Percentiles rank a stretch among this genome's conserved stretches.
Conservation (phyloP, 2,113 vertebrate genomes). For the Aleadryas rufinucha region DNA sequence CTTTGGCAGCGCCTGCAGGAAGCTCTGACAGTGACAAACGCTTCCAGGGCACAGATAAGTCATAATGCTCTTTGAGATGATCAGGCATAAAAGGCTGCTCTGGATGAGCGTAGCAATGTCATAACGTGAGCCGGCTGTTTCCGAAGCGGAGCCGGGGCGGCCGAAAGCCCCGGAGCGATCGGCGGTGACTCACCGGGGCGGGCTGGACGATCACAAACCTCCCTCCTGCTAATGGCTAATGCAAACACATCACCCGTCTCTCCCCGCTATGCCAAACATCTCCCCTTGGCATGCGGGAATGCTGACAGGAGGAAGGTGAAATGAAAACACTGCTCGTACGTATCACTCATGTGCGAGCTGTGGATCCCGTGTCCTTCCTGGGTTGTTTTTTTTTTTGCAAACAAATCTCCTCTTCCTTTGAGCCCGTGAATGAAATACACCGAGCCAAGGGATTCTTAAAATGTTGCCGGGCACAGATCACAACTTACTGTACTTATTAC, state of each 20-base stretch:
- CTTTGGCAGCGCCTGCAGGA: background rate
- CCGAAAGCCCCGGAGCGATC: background rate
- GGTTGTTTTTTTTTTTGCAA: background rate
- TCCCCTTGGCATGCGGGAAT: background rate
- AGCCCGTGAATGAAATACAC: background rate
- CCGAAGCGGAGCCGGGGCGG: background rate
- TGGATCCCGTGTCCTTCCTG: background rate
- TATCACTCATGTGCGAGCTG: background rate
- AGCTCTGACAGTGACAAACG: background rate
- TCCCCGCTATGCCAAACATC: background rate
- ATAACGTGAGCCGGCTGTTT: rapidly evolving
- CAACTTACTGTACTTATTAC: background rate
- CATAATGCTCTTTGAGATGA: background rate
- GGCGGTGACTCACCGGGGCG: background rate
- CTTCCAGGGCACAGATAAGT: background rate
- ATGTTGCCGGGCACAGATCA: rapidly evolving
- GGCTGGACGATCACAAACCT: background rate
- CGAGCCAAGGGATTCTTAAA: background rate
- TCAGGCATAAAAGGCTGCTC: background rate
- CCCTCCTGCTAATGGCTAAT: background rate
- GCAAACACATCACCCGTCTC: background rate
- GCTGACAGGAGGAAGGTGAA: background rate
- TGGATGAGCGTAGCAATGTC: background rate
- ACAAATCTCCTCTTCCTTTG: background rate
- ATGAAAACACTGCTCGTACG: background rate